phyloP scores from a whole-genome alignment of 2,888 invertebrate species.

The Slavum lentiscoides region DNA sequence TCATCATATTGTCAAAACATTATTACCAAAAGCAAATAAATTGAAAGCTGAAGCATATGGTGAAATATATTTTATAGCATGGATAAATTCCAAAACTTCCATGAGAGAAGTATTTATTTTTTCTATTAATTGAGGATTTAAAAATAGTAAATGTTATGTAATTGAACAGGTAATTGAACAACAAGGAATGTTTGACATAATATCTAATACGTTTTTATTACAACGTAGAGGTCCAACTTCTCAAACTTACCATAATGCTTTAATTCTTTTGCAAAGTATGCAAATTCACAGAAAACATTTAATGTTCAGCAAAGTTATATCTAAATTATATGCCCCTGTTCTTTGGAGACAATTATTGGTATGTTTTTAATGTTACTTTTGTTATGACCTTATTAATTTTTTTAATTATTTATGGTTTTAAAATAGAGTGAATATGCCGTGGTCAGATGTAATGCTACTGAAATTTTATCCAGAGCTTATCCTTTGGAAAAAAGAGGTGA shows the following conservation, averaged over 20 bases:
- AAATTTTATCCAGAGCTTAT: constrained; percentile 57
- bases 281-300: constrained; percentile 55
- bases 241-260: constrained; percentile 50
- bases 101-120: constrained; percentile 36
- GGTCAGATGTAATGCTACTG: constrained; percentile 57
- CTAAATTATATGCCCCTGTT: constrained; percentile 57
- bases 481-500: constrained; percentile 57
- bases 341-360: constrained; percentile 57
- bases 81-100: constrained; percentile 54
- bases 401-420: not conserved
- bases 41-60: constrained; percentile 55
- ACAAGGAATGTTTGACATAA: constrained; percentile 48
- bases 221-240: constrained; percentile 1
- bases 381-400: not conserved
- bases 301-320: constrained; percentile 56
- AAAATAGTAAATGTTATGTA: not conserved
- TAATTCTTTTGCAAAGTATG: constrained; percentile 55
- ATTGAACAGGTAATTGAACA: constrained; percentile 37
- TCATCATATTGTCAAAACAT: constrained; percentile 55
- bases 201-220: constrained; percentile 33
- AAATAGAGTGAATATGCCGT: constrained; percentile 56
- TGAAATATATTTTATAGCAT: constrained; percentile 56
- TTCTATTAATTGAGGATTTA: not conserved
- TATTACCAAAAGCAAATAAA: constrained; percentile 54
- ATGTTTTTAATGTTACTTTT: constrained; percentile 23